Base-by-base conservation (phyloP, 2,888 invertebrate genomes). In the Hydriomena furcata region DNA sequence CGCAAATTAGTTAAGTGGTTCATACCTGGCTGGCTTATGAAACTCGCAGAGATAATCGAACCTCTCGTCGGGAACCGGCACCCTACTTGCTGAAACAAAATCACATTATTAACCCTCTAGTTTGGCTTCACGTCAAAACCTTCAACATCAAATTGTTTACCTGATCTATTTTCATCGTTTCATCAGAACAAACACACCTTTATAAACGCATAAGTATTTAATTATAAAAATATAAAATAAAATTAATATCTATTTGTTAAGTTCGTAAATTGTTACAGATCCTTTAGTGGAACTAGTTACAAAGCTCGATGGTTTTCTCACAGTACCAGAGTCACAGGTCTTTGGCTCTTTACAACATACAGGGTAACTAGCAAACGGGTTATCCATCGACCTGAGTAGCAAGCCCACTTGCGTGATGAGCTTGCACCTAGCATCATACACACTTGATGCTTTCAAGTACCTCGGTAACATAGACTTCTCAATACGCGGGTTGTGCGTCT, bases 41-140 rank as follows among this genome's bases (percentile, higher is more conserved):
- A 94, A 97, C 61, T 99, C 95, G 84, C 96, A 96, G 28, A 99
- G 93, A 82, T 93, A 99, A 73, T 99, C 98, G 82, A 93, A 99
- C 68, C 99, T 92, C 44, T 94, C 93, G 86, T 99, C 99, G 1
- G 99, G 99, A 5, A 99, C 99, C 20, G 99, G 98, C 71, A 99
- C 99, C 77, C 99, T 94, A 95, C 97, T 94, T 97, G 93, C 87
- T 87, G 78, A 69, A 87, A 82, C 54, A 79, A 71, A 60, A 64
- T 27, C 34, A 34, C 2, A 28, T 31, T 37, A 57, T 76, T 69
- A 80, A 57, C 65, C 51, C 49, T 60, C 45, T 52, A 47, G 12
- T 21, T 25, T n/a, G n/a, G n/a, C n/a, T n/a, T n/a, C n/a, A n/a
- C n/a, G n/a, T n/a, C n/a, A n/a, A n/a, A n/a, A n/a, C n/a, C n/a